These are phyloP conservation scores for Drosophila prolongata DNA, from an alignment of 2,888 invertebrate species.

Conservation along the genomic window DNA sequence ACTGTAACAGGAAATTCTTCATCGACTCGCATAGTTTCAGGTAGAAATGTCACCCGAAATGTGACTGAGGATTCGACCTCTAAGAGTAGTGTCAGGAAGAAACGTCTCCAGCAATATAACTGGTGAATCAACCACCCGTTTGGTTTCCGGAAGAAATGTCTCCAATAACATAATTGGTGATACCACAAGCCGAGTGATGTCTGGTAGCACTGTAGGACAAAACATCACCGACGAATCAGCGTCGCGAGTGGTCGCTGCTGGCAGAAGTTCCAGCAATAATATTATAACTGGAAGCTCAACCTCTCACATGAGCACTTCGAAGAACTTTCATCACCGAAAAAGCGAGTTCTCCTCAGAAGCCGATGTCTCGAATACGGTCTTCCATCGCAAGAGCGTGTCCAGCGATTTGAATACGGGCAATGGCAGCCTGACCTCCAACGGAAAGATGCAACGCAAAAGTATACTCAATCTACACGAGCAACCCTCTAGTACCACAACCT, in stretches of 20 bases:
- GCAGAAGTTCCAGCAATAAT: constrained; percentile 30
- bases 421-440: constrained; percentile 84
- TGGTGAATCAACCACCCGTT: constrained; percentile 18
- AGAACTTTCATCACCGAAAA: constrained; percentile 88
- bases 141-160: constrained; percentile 9
- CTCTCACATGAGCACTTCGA: constrained; percentile 62
- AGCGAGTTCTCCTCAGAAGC: constrained; percentile 90
- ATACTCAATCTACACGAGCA: constrained; percentile 91
- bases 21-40: constrained; percentile 16
- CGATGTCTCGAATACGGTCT: constrained; percentile 90
- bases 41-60: constrained; percentile 15
- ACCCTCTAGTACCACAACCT: constrained; percentile 87
- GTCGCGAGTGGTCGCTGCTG: constrained; percentile 24
- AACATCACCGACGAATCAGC: constrained; percentile 37
- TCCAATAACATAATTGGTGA: constrained; percentile 26
- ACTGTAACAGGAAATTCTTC: constrained; percentile 25
- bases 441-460: constrained; percentile 92
- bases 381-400: constrained; percentile 88
- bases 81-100: constrained; percentile 11
- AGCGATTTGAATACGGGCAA: constrained; percentile 72
- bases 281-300: constrained; percentile 46
- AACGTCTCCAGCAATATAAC: constrained; percentile 25
- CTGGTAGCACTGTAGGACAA: constrained; percentile 25
- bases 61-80: constrained; percentile 28
- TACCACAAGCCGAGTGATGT: constrained; percentile 30